phyloP scores from a whole-genome alignment of 1,140 invertebrate species.

The Drosophila elegans region DNA sequence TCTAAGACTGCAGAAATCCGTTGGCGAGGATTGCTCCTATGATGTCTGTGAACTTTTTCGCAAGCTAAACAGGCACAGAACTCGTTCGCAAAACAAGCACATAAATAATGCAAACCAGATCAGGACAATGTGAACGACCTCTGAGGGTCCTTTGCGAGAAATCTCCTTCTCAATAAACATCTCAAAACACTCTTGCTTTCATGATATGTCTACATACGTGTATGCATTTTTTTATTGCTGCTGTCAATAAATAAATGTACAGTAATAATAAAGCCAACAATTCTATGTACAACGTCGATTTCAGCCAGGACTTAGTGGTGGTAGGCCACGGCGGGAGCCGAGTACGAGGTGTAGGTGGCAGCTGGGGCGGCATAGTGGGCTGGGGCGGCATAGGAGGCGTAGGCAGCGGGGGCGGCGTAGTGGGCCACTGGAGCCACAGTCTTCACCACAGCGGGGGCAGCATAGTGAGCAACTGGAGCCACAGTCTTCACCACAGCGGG shows the following conservation, averaged over 20 bases:
- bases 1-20: constrained; percentile 34
- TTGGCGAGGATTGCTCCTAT: constrained; percentile 29
- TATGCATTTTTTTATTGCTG: constrained; percentile 77
- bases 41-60: constrained; percentile 79
- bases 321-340: constrained; percentile 54
- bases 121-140: constrained; percentile 79
- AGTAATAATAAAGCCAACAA: constrained; percentile 68
- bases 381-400: constrained; percentile 24
- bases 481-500: constrained; percentile 49
- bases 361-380: constrained; percentile 64
- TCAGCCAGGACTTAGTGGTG: constrained; percentile 54
- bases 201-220: constrained; percentile 53
- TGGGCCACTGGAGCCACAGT: constrained; percentile 39
- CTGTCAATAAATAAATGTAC: constrained; percentile 81
- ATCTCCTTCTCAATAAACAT: not conserved
- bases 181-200: constrained; percentile 6
- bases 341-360: constrained; percentile 43
- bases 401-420: constrained; percentile 40
- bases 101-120: constrained; percentile 43
- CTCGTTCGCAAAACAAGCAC: constrained; percentile 57
- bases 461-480: constrained; percentile 44
- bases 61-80: constrained; percentile 50
- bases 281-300: constrained; percentile 54
- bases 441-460: constrained; percentile 61
- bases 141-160: constrained; percentile 29